phyloP scores from a whole-genome alignment of 2,888 invertebrate genomes.

The Embidobia sp. region DNA sequence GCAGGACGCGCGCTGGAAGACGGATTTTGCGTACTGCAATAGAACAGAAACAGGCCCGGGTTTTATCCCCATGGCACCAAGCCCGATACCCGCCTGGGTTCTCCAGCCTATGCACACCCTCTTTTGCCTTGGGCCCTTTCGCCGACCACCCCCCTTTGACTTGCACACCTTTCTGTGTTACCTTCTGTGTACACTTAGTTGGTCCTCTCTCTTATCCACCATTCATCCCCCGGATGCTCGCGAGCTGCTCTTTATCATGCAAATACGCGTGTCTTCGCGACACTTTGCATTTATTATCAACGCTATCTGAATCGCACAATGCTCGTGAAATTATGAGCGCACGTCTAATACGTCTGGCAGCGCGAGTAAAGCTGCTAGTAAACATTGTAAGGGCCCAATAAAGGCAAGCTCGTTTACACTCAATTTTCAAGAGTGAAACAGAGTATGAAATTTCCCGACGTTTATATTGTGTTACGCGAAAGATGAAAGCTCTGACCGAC shows the following conservation, averaged over 20 bases:
- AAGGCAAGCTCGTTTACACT: no score
- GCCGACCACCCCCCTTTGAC: conserved; percentile 36
- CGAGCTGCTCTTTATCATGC: conserved; percentile 17
- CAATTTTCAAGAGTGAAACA: no score
- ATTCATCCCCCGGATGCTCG: conserved; percentile 39
- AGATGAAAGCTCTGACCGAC: no score
- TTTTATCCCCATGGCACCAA: conserved; percentile 74
- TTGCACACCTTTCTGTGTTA: conserved; percentile 47
- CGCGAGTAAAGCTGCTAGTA: no score
- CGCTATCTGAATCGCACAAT: no score
- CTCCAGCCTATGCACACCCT: conserved; percentile 36
- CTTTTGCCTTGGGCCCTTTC: conserved; percentile 51
- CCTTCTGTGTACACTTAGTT: conserved; percentile 22
- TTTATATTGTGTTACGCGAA: no score
- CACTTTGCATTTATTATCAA: conserved; percentile 44
- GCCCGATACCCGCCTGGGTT: conserved; percentile 70
- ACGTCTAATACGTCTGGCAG: no score
- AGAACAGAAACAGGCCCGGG: conserved; percentile 51
- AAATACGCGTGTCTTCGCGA: conserved; percentile 36
- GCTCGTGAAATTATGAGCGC: no score
- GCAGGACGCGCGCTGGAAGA: conserved; percentile 10
- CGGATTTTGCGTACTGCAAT: conserved; percentile 46
- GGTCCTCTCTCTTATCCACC: conserved; percentile 39
- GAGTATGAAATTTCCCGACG: no score
- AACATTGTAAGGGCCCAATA: no score